phyloP scores from a whole-genome alignment of 2,888 invertebrate species.

The Cephus rjabovi region DNA sequence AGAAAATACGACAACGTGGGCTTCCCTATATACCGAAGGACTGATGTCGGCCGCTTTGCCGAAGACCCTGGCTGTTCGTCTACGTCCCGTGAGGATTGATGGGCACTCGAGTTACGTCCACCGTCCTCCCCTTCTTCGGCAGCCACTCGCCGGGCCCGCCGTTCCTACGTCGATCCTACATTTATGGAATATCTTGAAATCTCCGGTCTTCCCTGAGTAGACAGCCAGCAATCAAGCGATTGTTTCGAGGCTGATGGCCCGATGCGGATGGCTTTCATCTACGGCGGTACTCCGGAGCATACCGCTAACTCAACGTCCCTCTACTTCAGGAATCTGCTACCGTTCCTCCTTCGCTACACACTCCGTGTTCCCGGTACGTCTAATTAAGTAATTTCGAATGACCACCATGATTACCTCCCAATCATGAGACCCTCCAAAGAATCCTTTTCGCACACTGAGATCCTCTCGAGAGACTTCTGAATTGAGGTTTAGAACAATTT shows the following conservation, averaged over 20 bases:
- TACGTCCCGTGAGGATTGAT: constrained; percentile 63
- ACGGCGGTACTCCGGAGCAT: neutral
- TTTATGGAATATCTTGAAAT: constrained; percentile 64
- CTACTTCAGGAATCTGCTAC: neutral
- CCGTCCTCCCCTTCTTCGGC: constrained; percentile 29
- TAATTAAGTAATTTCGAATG: constrained; percentile 27
- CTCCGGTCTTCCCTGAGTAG: constrained; percentile 39
- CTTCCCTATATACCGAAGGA: constrained; percentile 25
- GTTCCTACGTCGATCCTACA: constrained; percentile 47
- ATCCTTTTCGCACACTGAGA: neutral
- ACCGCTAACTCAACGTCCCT: neutral
- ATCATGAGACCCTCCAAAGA: neutral
- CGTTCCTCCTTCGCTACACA: neutral
- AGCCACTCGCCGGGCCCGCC: constrained; percentile 20
- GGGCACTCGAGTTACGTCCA: constrained; percentile 49
- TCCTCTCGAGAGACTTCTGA: neutral
- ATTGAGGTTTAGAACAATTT: neutral
- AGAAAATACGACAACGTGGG: constrained; percentile 31
- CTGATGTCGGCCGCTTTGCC: constrained; percentile 62
- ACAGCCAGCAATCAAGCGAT: constrained; percentile 49
- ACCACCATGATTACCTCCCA: neutral
- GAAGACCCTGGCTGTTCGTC: constrained; percentile 59
- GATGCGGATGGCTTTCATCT: constrained; percentile 12
- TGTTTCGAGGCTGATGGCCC: constrained; percentile 36
- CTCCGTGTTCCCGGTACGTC: constrained; percentile 10